Base-by-base conservation (phyloP, 2,797 vertebrate genomes). In the Passerculus sandwichensis region DNA sequence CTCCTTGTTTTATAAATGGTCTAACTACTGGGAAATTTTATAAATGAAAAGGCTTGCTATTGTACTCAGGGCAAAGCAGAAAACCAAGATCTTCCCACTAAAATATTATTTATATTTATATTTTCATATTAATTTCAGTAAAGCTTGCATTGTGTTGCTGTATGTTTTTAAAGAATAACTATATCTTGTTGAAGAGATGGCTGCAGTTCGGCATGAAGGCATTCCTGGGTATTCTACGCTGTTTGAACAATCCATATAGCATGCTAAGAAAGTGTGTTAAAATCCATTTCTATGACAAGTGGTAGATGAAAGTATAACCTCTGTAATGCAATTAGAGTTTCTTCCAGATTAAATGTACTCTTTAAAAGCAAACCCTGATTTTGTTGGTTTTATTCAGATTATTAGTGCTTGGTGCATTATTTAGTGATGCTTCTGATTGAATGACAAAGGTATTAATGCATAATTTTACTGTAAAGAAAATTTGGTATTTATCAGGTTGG, bases 301-400 rank as follows among this genome's bases (percentile, higher is more conserved):
- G 51, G 15, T 89, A 90, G 47, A 91, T 26, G 81, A 94, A 94
- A 88, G 54, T 81, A 38, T 72, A 88, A 80, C 38, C 38, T 74
- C 82, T 74, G 61, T 80, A 71, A 80, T 51, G 34, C 48, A 93
- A 66, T 94, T 90, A 62, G n/a, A 81, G 7, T 84, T 94, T 90
- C n/a, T 88, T 78, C 44, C 40, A 66, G 47, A 76, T 84, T 62
- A 88, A 78, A 84, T 69, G 36, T 45, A 13, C 32, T 78, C 4
- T 56, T 32, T 78, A 76, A 91, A 91, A 88, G 10, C 27, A 94
- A 89, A 44, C 16, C 22, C 26, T 75, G 38, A 77, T 72, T 92
- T 77, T 75, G 9, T 27, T 84, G 18, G 0, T 62, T 91, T 90
- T 90, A 82, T 84, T 78, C 70, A 75, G 47, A 70, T 78, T 91